Conservation (phyloP, 2,888 invertebrate species). For the Crematogaster levior region DNA sequence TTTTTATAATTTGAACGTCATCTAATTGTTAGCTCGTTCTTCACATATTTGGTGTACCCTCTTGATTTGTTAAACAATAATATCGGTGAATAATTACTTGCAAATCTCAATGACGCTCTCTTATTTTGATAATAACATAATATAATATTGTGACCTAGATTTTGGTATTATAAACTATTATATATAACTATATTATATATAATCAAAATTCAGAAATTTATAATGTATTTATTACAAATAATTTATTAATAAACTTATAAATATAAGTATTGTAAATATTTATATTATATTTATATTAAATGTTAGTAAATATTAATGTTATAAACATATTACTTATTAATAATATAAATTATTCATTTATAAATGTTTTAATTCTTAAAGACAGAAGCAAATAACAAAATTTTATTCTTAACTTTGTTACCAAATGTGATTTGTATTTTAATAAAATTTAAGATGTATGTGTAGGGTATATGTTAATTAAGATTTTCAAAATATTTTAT, state of each 20-base stretch:
- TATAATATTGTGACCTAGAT: neutral
- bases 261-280: neutral
- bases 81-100: neutral
- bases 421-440: neutral
- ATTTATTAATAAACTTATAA: conserved; percentile 10
- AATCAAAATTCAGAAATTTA: neutral
- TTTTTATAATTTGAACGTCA: too few relatives aligned
- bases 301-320: too few relatives aligned
- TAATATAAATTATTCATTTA: neutral
- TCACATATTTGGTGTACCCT: too few relatives aligned
- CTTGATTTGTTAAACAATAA: too few relatives aligned
- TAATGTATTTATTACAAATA: neutral
- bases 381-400: neutral
- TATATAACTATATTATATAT: too few relatives aligned
- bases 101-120: neutral
- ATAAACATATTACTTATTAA: too few relatives aligned
- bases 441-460: neutral
- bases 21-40: too few relatives aligned
- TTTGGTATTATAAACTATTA: neutral
- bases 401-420: neutral
- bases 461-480: neutral
- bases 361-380: neutral
- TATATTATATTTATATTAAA: too few relatives aligned
- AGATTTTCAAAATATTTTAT: neutral
- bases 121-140: neutral